Conservation (phyloP, 1,140 invertebrate genomes). For the Polypedilum vanderplanki region DNA sequence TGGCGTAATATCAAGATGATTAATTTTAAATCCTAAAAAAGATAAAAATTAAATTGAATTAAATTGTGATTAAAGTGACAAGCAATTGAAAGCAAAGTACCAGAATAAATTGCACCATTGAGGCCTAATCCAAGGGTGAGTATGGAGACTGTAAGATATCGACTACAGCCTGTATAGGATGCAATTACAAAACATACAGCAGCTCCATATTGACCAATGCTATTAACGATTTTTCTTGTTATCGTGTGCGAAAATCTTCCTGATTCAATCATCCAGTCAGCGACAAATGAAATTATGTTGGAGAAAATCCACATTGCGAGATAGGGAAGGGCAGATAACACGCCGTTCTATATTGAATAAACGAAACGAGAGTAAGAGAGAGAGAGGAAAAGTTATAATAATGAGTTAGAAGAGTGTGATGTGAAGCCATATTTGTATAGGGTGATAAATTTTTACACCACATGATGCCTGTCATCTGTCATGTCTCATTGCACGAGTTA, state of each 20-base stretch:
- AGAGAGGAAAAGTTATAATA: neutral
- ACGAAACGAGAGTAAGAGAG: neutral
- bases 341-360: neutral
- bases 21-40: constrained; percentile 68
- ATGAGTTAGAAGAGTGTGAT: neutral
- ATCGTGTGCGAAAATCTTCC: constrained; percentile 60
- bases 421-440: neutral
- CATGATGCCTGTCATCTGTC: constrained; percentile 16
- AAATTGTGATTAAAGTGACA: neutral
- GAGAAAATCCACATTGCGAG: constrained; percentile 83
- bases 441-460: neutral
- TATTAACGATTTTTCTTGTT: constrained; percentile 74
- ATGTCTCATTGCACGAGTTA: neutral
- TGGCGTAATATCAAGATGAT: constrained; percentile 87
- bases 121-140: constrained; percentile 70
- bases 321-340: constrained; percentile 37
- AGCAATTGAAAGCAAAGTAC: neutral
- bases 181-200: constrained; percentile 66
- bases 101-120: constrained; percentile 76
- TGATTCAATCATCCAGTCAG: constrained; percentile 72
- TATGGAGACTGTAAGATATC: constrained; percentile 61
- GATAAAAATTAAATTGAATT: neutral
- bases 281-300: constrained; percentile 68
- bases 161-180: constrained; percentile 73
- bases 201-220: constrained; percentile 69